phyloP scores from a whole-genome alignment of 1,140 invertebrate genomes.

The Ericerus pela region DNA sequence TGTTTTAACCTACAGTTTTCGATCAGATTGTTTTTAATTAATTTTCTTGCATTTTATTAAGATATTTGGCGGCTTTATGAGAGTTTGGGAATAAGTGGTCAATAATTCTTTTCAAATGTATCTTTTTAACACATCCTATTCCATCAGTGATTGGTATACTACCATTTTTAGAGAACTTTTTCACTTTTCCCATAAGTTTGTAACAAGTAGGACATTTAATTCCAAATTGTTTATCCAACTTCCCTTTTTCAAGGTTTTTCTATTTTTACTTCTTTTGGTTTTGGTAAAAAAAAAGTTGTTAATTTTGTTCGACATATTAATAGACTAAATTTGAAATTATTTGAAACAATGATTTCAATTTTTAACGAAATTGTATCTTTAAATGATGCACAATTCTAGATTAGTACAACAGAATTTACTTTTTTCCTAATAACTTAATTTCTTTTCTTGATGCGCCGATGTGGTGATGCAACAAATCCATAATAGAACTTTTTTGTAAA shows the following conservation, averaged over 20 bases:
- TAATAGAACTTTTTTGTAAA: no score
- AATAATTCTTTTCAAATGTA: slow-evolving; percentile 1
- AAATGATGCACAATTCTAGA: no score
- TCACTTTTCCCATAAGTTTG: background rate
- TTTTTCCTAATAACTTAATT: no score
- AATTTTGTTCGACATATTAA: no score
- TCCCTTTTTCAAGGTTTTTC: slow-evolving; percentile 6
- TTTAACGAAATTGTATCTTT: no score
- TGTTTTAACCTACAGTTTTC: background rate
- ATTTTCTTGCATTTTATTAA: background rate
- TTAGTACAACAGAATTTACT: no score
- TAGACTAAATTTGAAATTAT: no score
- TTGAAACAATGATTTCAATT: no score
- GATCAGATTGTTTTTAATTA: slow-evolving; percentile 4
- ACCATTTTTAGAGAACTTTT: slow-evolving; percentile 10
- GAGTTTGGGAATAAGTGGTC: background rate
- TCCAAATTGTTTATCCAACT: background rate
- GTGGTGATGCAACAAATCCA: no score
- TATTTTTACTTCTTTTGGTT: no score
- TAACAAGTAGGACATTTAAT: slow-evolving; percentile 1
- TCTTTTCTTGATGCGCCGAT: no score
- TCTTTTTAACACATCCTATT: background rate
- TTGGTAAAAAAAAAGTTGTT: no score
- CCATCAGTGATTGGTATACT: slow-evolving; percentile 6
- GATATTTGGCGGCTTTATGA: background rate